Conservation (phyloP, 2,888 invertebrate species). For the Gari tellinella region DNA sequence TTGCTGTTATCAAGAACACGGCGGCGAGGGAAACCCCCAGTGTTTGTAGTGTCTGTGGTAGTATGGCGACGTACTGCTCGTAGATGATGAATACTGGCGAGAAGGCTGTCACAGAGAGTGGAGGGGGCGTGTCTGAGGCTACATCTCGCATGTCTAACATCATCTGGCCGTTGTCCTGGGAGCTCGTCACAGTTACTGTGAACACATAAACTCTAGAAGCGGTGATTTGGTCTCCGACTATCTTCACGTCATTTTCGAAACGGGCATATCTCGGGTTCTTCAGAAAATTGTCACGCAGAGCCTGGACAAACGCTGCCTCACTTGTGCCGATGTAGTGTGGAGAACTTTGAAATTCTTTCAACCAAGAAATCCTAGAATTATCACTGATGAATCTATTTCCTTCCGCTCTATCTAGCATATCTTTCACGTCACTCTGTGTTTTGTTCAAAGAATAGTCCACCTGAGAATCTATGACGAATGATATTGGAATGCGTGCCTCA, state of each 20-base stretch:
- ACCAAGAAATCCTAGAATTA: conserved; percentile 5
- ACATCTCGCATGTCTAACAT: conserved; percentile 73
- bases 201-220: conserved; percentile 91
- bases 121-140: conserved; percentile 54
- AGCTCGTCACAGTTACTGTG: conserved; percentile 94
- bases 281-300: conserved; percentile 14
- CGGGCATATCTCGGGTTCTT: not conserved
- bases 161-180: conserved; percentile 83
- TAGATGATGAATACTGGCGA: conserved; percentile 73
- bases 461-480: not conserved
- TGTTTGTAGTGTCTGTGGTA: conserved; percentile 75
- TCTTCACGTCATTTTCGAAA: conserved; percentile 44
- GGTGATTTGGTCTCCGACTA: conserved; percentile 17
- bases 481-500: not conserved
- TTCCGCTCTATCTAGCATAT: not conserved
- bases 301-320: not conserved
- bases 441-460: not conserved
- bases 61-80: conserved; percentile 76
- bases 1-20: conserved; percentile 74
- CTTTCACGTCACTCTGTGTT: not conserved
- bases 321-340: not conserved
- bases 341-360: not conserved
- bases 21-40: conserved; percentile 75
- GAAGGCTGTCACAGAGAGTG: conserved; percentile 66
- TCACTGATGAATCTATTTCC: not conserved